These are phyloP conservation scores for Dasyprocta punctata DNA, from an alignment of 2,113 vertebrate genomes.

Conservation along the genomic window DNA sequence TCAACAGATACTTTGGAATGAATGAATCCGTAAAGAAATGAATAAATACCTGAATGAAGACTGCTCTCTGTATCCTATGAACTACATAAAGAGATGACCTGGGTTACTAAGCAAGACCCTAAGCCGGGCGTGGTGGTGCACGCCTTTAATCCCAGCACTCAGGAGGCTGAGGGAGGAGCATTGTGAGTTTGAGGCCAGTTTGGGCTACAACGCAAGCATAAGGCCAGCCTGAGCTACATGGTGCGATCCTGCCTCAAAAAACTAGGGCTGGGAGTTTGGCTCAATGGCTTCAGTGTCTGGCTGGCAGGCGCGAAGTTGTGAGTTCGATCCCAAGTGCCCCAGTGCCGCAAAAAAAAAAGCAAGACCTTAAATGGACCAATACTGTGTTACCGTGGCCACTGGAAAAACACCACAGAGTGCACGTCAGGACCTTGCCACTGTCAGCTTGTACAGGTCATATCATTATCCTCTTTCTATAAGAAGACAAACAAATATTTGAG, in stretches of 20 bases:
- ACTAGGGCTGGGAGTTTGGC: too few species aligned
- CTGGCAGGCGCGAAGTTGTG: too few species aligned
- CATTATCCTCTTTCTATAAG: slow-evolving; percentile 5
- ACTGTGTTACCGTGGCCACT: background rate
- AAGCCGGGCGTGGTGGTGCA: too few species aligned
- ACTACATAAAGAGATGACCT: background rate
- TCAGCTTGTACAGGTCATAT: background rate
- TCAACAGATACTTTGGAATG: slow-evolving; percentile 27
- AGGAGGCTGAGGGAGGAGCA: too few species aligned
- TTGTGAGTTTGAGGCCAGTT: too few species aligned
- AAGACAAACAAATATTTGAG: slow-evolving; percentile 34
- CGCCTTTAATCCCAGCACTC: too few species aligned
- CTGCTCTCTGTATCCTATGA: background rate
- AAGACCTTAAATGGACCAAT: background rate
- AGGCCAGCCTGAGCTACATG: too few species aligned
- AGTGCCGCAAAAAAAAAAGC: too few species aligned
- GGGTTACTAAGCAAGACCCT: background rate
- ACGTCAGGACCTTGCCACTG: background rate
- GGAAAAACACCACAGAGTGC: background rate
- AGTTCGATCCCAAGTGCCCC: too few species aligned
- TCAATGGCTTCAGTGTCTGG: too few species aligned
- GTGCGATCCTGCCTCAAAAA: too few species aligned
- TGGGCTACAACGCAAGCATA: too few species aligned
- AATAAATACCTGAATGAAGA: background rate
- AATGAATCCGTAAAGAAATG: background rate